Base-by-base conservation (phyloP, 2,888 invertebrate species). In the Apotomis betuletana region DNA sequence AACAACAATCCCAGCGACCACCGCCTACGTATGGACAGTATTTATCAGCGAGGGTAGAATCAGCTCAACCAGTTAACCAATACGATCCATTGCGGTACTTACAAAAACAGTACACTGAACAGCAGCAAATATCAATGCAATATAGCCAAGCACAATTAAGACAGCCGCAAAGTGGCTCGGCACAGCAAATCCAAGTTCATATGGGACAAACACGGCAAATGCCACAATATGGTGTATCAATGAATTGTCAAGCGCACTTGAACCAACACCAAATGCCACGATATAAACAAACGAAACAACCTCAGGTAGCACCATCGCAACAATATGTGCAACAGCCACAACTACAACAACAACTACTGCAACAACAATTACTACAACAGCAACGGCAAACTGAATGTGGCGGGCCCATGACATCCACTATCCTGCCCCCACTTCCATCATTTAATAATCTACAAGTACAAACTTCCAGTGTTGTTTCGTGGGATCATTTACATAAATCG, bases 61-160 rank as follows among this genome's bases (percentile, higher is more conserved):
- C 55, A 57, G 8, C 65, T 9, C 49, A 65, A 57, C 6, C 57
- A 41, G 36, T 12, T 4, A 15, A 12, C 10, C 52, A 13, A 15
- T 65, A 57, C n/a, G 46, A 57, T 57, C 65, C 12, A 6, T 55
- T 55, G 44, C 64, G 3, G 55, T 44, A 15, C 27, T 46, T 65
- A 27, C 55, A 27, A 9, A 15, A 46, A n/a, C 65, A 54, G 12
- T 15, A 44, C 46, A 1, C 2, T n/a, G 27, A 55, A 36, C 65
- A 57, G 46, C 55, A 46, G 36, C 65, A 46, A 57, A 12, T 46
- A 5, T 41, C 52, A 38, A 5, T 13, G 10, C 65, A 57, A 36
- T 65, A 36, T 57, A 9, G 15, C 4, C 27, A 46, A 57, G 9
- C 27, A 6, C 65, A 55, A 12, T 9, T 63, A 38, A 13, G 51